phyloP scores from a whole-genome alignment of 2,888 invertebrate genomes.

The Tanaodytes sp. region DNA sequence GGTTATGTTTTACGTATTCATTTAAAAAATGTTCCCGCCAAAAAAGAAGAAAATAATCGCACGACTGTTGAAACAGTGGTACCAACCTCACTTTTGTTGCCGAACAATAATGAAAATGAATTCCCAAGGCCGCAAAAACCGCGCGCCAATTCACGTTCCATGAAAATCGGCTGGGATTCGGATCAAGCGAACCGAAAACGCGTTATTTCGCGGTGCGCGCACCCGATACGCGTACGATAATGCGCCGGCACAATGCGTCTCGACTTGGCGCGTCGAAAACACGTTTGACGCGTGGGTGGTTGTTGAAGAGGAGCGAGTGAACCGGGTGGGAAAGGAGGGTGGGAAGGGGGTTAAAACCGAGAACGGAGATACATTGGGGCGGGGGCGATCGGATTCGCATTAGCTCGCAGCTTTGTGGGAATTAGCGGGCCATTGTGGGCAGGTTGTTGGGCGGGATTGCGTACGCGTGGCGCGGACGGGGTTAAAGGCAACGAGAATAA shows the following conservation, averaged over 20 bases:
- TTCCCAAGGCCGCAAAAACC: no score
- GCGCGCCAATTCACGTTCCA: no score
- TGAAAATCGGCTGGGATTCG: slow-evolving; percentile 54
- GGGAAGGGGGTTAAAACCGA: not conserved
- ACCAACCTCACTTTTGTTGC: no score
- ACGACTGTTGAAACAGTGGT: no score
- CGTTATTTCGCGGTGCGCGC: slow-evolving; percentile 61
- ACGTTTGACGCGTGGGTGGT: no score
- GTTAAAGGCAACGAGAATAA: slow-evolving; percentile 30
- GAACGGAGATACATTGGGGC: not conserved
- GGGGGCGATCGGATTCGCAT: slow-evolving; percentile 56
- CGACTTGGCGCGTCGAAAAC: slow-evolving; percentile 25
- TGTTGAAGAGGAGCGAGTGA: no score
- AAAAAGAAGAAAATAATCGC: no score
- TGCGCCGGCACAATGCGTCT: no score
- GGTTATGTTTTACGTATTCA: no score
- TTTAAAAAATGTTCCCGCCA: no score
- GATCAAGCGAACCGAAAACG: slow-evolving; percentile 59
- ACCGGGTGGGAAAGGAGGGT: not conserved
- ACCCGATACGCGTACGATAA: slow-evolving; percentile 30
- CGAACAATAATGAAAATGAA: no score
- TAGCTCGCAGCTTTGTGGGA: slow-evolving; percentile 72
- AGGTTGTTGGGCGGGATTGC: slow-evolving; percentile 67
- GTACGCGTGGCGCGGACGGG: slow-evolving; percentile 37
- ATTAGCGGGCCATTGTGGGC: slow-evolving; percentile 72